Base-by-base conservation (phyloP, 1,140 invertebrate genomes). In the Solenopsis invicta region DNA sequence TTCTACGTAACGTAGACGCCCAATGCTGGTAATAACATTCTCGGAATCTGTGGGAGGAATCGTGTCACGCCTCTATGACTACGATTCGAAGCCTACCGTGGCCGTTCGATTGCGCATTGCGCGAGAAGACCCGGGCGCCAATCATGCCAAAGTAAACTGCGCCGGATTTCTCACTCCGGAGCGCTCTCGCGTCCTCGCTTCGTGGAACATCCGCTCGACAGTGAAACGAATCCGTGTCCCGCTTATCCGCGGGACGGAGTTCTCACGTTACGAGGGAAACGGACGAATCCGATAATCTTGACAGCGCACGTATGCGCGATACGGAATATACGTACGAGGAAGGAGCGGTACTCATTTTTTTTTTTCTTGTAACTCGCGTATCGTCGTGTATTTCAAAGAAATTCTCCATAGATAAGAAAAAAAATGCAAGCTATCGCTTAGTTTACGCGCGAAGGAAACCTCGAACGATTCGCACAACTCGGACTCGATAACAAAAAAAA, bases 21-120 rank as follows among this genome's bases (percentile, higher is more conserved):
- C 41, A 61, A 75, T 69, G 69, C 54, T 37, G 41, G 54, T 84
- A 84, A 84, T 84, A 84, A 84, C 16, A 75, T 84, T 74, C 80
- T 84, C 80, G 41, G 80, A 84, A 84, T 84, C 80, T 75, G 80
- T 84, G 56, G 80, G 80, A 48, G 80, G 80, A 84, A 84, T 74
- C 80, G 54, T 75, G 80, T 84, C 80, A 75, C 80, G 80, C 69
- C 80, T 18, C 54, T 75, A 18, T 50, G 56, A 84, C 34, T 41
- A 52, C 41, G 80, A 84, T 52, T 69, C 34, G 62, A 54, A 74
- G 41, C 80, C 69, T 61, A 84, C 6, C 66, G 67, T 24, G 34
- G 21, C 34, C 8, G 80, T 84, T 84, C 69, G 69, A 84, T 75
- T 48, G 80, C 69, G 80, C 69, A 74, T 82, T 74, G 69, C 52